phyloP scores from a whole-genome alignment of 2,888 invertebrate species.

The Choreutis nemorana region DNA sequence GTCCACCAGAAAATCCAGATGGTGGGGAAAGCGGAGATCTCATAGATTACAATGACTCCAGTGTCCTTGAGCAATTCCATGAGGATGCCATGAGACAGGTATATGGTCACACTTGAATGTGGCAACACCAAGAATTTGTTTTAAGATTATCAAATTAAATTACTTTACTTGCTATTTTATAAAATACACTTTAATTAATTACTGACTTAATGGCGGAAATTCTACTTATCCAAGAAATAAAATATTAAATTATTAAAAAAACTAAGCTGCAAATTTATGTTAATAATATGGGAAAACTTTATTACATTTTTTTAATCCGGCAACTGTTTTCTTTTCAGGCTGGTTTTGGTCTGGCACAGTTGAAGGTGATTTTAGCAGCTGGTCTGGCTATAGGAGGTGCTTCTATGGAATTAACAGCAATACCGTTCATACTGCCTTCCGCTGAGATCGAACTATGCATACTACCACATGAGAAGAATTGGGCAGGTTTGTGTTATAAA shows the following conservation, averaged over 20 bases:
- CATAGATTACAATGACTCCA: constrained; percentile 67
- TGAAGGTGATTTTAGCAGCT: constrained; percentile 69
- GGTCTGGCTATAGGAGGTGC: constrained; percentile 75
- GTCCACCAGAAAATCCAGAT: constrained; percentile 33
- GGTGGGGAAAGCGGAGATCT: constrained; percentile 57
- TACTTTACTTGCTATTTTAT: too few relatives aligned
- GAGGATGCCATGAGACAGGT: constrained; percentile 79
- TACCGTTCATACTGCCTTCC: constrained; percentile 77
- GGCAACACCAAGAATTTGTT: background rate
- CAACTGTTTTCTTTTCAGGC: constrained; percentile 57
- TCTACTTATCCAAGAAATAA: too few relatives aligned
- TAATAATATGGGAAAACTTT: too few relatives aligned
- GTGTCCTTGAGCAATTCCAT: constrained; percentile 76
- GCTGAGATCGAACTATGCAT: constrained; percentile 83
- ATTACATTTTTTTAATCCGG: constrained; percentile 1
- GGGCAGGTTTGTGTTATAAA: constrained; percentile 66
- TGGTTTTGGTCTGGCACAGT: constrained; percentile 75
- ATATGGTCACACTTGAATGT: background rate
- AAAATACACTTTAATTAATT: too few relatives aligned
- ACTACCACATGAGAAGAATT: constrained; percentile 74
- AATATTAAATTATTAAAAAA: too few relatives aligned
- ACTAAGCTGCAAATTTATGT: too few relatives aligned
- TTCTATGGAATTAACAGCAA: constrained; percentile 72
- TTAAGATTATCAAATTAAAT: too few relatives aligned
- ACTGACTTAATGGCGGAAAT: too few relatives aligned